Percentiles rank a stretch among this genome's conserved stretches.
These are phyloP conservation scores for Cynopterus sphinx DNA, from an alignment of 2,797 vertebrate species.

Conservation along the genomic window DNA sequence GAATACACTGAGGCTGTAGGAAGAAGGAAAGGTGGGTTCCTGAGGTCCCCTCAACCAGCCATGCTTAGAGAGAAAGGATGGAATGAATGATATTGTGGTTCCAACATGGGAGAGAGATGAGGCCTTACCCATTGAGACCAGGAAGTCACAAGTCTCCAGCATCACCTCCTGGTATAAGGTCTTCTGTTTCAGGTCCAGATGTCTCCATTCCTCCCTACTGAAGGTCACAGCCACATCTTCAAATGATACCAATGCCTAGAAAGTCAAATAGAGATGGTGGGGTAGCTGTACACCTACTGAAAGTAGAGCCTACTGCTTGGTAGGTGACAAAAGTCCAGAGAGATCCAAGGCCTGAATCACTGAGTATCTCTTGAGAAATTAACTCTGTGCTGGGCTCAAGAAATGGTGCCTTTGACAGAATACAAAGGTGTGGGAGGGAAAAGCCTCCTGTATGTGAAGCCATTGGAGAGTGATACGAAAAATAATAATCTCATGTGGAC, in stretches of 20 bases:
- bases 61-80: neutral
- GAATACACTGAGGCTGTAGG: neutral
- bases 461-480: neutral
- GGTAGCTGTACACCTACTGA: neutral
- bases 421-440: neutral
- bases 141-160: constrained; percentile 41
- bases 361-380: neutral
- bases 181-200: constrained; percentile 46
- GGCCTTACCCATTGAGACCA: constrained; percentile 64
- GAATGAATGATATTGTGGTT: neutral
- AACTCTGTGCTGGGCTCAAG: neutral
- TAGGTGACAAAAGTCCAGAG: neutral
- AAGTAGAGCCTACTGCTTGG: neutral
- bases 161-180: constrained; percentile 59
- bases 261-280: neutral
- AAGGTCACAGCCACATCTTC: constrained; percentile 63
- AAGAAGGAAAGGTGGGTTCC: neutral
- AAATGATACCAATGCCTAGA: constrained; percentile 55
- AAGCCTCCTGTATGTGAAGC: neutral
- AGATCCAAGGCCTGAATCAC: neutral
- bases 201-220: constrained; percentile 56
- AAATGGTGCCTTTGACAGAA: neutral
- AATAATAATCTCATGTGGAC: neutral
- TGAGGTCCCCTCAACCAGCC: neutral
- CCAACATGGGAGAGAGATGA: neutral